Base-by-base conservation (phyloP, 1,140 invertebrate species). In the Diuraphis noxia region DNA sequence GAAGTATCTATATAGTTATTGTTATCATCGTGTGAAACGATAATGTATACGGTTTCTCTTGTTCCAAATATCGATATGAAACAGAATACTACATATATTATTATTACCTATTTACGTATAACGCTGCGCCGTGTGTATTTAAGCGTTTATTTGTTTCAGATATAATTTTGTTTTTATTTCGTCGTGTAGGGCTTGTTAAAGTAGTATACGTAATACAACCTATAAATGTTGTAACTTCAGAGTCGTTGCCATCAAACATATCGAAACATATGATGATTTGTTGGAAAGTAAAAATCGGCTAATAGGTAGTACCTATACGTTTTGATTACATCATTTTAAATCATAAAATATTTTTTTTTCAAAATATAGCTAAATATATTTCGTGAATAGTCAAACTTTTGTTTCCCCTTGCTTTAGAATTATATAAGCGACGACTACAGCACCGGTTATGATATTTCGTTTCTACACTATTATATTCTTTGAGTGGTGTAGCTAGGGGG, bases 41-140 rank as follows among this genome's bases (percentile, higher is more conserved):
- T 43, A 85, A 81, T 38, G 40, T 82, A n/a, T n/a, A 85, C 41
- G 82, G n/a, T 41, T 85, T 85, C 82, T 85, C 19, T 46, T 43
- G n/a, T 85, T 46, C 19, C 19, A 82, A 82, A 82, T 4, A 82
- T n/a, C 25, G 5, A 82, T 30, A 25, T 40, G 81, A 82, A 41
- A 82, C 38, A 23, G 13, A 30, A 82, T 40, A 81, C 19, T 36
- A 23, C n/a, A n/a, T n/a, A n/a, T n/a, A n/a, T n/a, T n/a, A n/a
- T n/a, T n/a, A n/a, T n/a, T n/a, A n/a, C n/a, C n/a, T n/a, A n/a
- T n/a, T n/a, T 49, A 25, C 25, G 17, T 34, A 34, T 23, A 49
- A 10, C 43, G 19, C 13, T 36, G 38, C 77, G 79, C 23, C 10
- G 21, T 38, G 23, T 41, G 23, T 81, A 81, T 25, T 34, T 34